These are phyloP conservation scores for Zaprionus gabonicus DNA, from an alignment of 1,140 invertebrate genomes.

Conservation along the genomic window DNA sequence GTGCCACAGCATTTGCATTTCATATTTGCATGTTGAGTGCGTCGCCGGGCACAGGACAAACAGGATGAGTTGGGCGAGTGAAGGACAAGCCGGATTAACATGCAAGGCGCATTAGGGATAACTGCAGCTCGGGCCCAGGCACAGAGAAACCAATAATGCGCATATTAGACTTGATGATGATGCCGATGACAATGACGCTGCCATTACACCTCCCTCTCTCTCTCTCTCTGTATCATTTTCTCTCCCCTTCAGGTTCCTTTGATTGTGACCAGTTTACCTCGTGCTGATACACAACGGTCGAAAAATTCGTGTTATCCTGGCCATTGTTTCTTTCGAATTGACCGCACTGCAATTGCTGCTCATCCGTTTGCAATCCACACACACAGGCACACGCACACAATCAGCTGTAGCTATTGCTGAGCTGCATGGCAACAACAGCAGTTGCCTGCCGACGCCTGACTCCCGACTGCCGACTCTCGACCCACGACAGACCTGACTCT, in stretches of 20 bases:
- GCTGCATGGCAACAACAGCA: slow-evolving; percentile 34
- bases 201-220: background rate
- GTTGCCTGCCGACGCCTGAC: background rate
- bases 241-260: slow-evolving; percentile 23
- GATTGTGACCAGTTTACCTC: slow-evolving; percentile 36
- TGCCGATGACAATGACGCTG: slow-evolving; percentile 53
- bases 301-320: slow-evolving; percentile 48
- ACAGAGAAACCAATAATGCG: slow-evolving; percentile 79
- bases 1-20: slow-evolving; percentile 73
- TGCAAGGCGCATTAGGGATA: slow-evolving; percentile 76
- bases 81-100: slow-evolving; percentile 63
- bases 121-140: slow-evolving; percentile 51
- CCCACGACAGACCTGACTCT: background rate
- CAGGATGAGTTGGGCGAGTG: slow-evolving; percentile 31
- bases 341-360: slow-evolving; percentile 56
- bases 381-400: slow-evolving; percentile 5
- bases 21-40: slow-evolving; percentile 75
- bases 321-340: slow-evolving; percentile 77
- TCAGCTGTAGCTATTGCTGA: slow-evolving; percentile 12
- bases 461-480: background rate
- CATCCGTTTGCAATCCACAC: slow-evolving; percentile 21
- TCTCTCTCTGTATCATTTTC: background rate
- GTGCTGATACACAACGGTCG: slow-evolving; percentile 19
- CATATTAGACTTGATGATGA: slow-evolving; percentile 81
- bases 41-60: slow-evolving; percentile 33